Evolutionary conservation across 2,888 invertebrate species (phyloP), one percentile per base, ranked within the genome.

Genomic region (Digitonthophagus gazella): DNA sequence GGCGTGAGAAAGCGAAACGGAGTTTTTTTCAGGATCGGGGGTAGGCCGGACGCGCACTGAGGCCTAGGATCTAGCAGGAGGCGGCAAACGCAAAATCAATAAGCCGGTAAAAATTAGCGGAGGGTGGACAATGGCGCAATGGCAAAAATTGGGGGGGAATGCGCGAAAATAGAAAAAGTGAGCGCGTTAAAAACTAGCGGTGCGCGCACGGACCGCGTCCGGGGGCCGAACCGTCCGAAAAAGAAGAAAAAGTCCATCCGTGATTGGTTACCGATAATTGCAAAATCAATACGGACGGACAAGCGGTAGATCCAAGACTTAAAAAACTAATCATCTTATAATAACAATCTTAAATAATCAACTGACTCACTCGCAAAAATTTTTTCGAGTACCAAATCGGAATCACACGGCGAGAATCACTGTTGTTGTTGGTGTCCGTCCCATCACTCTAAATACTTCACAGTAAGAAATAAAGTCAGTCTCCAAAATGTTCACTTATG

Each of bases 211-310:
- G 72, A 71, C 72, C 77, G 79, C 79, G 79, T 79, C 65, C 56
- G 64, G 64, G 63, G 64, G 64, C 67, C 64, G 61, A 68, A 79
- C 74, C 72, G 71, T 70, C 71, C 74, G 28, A 61, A 76, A 74
- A 77, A 78, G 78, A 80, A 81, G 78, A 79, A 82, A 81, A 81
- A 80, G 81, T 79, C 82, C 80, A 82, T 79, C 80, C 80, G 81
- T 82, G 83, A 83, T 83, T 83, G 83, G 83, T 83, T 82, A 79
- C 78, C 83, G 79, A 83, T 83, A 83, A 83, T 83, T 83, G 82
- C 82, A 82, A 83, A 83, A 83, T 83, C 83, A 82, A 83, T 83
- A 83, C 81, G 76, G 18, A 61, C 15, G 3, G 14, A 22, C 1
- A 8, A n/a, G 19, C 20, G 14, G 58, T 2, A 57, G 11, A 44